A percentile compares a stretch with the other conserved stretches of the same genome.
phyloP scores from a whole-genome alignment of 23 tunicate genomes.

The Styela clava region DNA sequence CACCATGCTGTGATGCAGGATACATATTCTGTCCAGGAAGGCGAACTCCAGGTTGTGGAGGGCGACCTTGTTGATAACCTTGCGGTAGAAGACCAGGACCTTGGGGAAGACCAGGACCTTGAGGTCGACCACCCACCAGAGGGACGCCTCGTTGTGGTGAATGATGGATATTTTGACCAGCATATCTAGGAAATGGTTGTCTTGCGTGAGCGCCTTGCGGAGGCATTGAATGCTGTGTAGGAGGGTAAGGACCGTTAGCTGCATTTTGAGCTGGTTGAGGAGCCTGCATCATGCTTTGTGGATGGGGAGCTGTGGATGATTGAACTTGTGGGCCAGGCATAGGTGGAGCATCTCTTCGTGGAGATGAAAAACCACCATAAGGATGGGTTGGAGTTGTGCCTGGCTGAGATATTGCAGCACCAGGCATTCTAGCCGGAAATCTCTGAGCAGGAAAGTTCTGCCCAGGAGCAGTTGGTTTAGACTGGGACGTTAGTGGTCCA shows the following conservation, averaged over 20 bases:
- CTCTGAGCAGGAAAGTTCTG: background rate
- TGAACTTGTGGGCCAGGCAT: constrained; percentile 4
- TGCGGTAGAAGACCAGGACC: background rate
- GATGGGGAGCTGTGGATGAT: background rate
- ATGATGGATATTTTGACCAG: background rate
- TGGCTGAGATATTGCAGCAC: background rate
- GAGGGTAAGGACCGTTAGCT: background rate
- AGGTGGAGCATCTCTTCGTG: background rate
- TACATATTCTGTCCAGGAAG: background rate
- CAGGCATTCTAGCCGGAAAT: background rate
- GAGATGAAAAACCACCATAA: background rate
- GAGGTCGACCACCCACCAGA: background rate
- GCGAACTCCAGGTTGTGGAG: background rate
- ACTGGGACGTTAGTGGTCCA: background rate
- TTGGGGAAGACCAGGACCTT: no score
- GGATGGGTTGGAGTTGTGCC: background rate
- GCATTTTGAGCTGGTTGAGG: background rate
- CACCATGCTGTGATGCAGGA: constrained; percentile 21
- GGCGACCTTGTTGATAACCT: background rate
- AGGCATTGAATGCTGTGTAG: background rate
- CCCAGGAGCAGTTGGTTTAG: background rate
- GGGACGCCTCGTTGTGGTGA: background rate
- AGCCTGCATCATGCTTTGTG: background rate
- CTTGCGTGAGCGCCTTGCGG: background rate
- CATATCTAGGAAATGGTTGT: background rate